Evolutionary conservation across 2,797 vertebrate species (phyloP).

Genomic region (Cyclura pinguis): DNA sequence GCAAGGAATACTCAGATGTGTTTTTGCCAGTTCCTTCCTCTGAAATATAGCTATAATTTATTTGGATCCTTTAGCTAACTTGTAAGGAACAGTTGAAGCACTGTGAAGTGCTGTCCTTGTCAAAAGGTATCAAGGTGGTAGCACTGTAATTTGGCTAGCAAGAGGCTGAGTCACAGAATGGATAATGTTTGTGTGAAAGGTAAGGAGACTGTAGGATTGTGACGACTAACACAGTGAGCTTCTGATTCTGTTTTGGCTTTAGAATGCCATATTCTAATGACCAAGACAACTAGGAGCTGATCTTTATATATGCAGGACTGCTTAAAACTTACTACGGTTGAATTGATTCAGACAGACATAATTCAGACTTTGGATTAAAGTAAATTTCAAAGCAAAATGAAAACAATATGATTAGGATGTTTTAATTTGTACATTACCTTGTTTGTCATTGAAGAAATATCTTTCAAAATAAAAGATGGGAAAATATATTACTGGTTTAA

Average conservation of each 20-base stretch:
- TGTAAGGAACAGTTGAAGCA: not conserved
- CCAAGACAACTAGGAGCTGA: not conserved
- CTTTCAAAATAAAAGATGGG: slow-evolving; percentile 71
- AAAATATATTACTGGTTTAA: slow-evolving; percentile 65
- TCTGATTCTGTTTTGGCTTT: slow-evolving; percentile 48
- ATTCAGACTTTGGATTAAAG: slow-evolving; percentile 60
- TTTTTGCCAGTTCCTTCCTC: too few species aligned
- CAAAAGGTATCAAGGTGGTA: not conserved
- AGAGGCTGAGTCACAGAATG: not conserved
- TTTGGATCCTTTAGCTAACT: not conserved
- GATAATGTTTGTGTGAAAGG: not conserved
- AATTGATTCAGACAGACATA: slow-evolving; percentile 68
- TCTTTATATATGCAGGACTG: not conserved
- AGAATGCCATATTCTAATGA: slow-evolving; percentile 10
- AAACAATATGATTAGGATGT: slow-evolving; percentile 61
- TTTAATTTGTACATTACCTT: slow-evolving; percentile 73
- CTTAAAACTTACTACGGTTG: slow-evolving; percentile 17
- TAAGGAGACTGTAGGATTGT: slow-evolving; percentile 42
- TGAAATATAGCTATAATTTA: not conserved
- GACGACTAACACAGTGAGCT: slow-evolving; percentile 46
- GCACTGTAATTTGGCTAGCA: not conserved
- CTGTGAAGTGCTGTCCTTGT: not conserved
- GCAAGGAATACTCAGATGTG: too few species aligned
- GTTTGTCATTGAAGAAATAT: slow-evolving; percentile 56
- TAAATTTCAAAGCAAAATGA: slow-evolving; percentile 61